phyloP scores from a whole-genome alignment of 1,140 invertebrate species.

The Portunus trituberculatus region DNA sequence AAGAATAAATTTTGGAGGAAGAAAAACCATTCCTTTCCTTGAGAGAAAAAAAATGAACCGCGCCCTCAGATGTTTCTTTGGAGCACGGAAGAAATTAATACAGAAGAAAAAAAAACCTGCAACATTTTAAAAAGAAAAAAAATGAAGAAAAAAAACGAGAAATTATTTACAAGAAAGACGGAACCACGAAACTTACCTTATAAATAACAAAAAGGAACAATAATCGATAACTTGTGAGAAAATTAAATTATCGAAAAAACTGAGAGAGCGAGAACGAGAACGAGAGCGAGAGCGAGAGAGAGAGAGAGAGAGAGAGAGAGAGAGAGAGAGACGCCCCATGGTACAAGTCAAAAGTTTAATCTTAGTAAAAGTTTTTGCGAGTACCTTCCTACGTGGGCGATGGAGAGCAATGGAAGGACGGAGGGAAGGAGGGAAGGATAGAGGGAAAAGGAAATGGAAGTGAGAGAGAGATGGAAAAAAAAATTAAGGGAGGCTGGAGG shows the following conservation, averaged over 20 bases:
- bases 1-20: background rate
- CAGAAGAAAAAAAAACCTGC: no score
- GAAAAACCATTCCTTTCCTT: background rate
- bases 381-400: background rate
- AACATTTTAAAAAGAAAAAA: background rate
- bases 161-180: background rate
- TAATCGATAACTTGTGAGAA: no score
- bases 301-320: slow-evolving; percentile 20
- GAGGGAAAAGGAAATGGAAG: background rate
- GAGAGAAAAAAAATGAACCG: background rate
- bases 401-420: background rate
- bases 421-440: background rate
- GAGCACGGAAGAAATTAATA: no score
- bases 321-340: background rate
- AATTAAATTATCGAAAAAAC: background rate
- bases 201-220: no score
- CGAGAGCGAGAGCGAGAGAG: background rate
- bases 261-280: background rate
- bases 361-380: slow-evolving; percentile 13
- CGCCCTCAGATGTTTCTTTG: no score
- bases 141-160: background rate
- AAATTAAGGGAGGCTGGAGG: background rate
- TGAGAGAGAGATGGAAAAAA: background rate
- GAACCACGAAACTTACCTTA: no score
- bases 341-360: slow-evolving; percentile 6